phyloP scores from a whole-genome alignment of 2,797 vertebrate species.

The Gila robusta region DNA sequence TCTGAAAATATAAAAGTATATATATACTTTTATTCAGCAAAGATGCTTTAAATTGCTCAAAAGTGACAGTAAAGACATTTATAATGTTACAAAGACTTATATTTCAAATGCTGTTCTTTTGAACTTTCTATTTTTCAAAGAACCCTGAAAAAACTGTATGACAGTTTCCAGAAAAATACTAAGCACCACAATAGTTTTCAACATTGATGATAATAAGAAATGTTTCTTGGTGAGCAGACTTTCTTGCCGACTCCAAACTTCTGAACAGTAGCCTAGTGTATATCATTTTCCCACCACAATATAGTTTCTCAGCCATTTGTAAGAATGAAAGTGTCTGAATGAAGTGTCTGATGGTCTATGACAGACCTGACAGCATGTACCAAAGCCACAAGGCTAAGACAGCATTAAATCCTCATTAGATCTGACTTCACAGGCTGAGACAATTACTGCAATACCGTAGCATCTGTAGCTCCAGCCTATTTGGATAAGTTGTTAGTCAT shows the following conservation, averaged over 20 bases:
- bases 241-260: neutral
- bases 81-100: neutral
- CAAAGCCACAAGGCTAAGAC: constrained; percentile 27
- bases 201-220: neutral
- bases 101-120: neutral
- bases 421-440: constrained; percentile 56
- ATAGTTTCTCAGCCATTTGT: neutral
- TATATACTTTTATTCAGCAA: neutral
- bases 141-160: neutral
- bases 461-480: constrained; percentile 63
- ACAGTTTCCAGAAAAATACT: neutral
- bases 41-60: neutral
- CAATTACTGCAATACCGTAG: constrained; percentile 58
- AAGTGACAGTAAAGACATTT: neutral
- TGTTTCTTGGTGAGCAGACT: neutral
- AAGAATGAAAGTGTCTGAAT: constrained; percentile 12
- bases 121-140: neutral
- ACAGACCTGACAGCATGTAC: constrained; percentile 41
- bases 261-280: neutral
- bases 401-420: constrained; percentile 68
- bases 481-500: constrained; percentile 12
- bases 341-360: constrained; percentile 44
- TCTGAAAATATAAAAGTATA: neutral
- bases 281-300: neutral
- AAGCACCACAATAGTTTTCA: neutral